These are phyloP conservation scores for Carduelis carduelis DNA, from an alignment of 2,797 vertebrate species.

Conservation along the genomic window DNA sequence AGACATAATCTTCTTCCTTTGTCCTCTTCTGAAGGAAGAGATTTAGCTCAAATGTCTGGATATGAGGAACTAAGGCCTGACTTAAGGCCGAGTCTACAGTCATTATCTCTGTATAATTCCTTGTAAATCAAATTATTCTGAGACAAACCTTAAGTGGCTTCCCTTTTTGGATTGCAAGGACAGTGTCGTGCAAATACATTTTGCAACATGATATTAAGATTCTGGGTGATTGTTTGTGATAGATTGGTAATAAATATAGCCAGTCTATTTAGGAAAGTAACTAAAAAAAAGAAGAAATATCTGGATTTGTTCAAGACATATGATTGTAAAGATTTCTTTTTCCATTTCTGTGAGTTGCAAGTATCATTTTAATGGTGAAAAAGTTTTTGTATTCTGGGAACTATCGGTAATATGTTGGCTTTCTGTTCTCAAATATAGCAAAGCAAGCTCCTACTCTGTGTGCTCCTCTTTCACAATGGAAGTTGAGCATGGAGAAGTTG, in stretches of 20 bases:
- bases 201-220: background rate
- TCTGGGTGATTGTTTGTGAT: background rate
- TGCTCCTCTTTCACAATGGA: background rate
- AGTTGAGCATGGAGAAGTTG: background rate
- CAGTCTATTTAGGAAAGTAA: background rate
- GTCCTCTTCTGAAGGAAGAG: background rate
- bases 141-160: background rate
- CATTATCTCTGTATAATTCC: background rate
- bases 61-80: background rate
- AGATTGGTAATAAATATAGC: background rate
- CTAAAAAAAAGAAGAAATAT: background rate
- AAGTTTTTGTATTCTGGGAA: background rate
- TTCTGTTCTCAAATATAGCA: background rate
- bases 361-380: background rate
- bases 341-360: background rate
- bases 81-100: background rate
- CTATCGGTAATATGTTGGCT: background rate
- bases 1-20: background rate
- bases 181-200: background rate
- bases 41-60: background rate
- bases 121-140: background rate
- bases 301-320: background rate
- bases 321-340: background rate
- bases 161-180: background rate
- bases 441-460: fast-evolving